A percentile compares a stretch with the other conserved stretches of the same genome.
These are phyloP conservation scores for Pogonocherus hispidulus DNA, from an alignment of 2,888 invertebrate genomes.

Conservation along the genomic window DNA sequence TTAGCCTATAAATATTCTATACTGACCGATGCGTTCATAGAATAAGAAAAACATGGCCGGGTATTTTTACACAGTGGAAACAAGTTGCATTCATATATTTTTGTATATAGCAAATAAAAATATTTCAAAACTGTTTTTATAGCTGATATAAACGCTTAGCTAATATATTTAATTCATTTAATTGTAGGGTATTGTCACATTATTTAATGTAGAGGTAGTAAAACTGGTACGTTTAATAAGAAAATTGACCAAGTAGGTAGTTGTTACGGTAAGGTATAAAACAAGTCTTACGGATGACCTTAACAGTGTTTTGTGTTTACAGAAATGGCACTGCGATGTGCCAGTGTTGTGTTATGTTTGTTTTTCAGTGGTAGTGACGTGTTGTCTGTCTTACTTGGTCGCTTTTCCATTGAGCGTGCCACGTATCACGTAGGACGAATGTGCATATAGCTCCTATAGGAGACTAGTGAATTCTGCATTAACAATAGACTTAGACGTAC, in stretches of 20 bases:
- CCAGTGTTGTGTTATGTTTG: no score
- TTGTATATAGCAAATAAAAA: background rate
- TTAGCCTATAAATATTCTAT: no score
- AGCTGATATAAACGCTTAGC: background rate
- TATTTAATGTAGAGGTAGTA: conserved; percentile 43
- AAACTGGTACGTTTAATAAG: background rate
- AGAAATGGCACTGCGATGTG: no score
- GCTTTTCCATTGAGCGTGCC: conserved; percentile 15
- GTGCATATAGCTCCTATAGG: conserved; percentile 52
- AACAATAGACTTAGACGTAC: conserved; percentile 58
- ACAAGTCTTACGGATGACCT: no score
- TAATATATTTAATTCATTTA: background rate
- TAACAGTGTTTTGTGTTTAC: no score
- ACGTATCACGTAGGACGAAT: conserved; percentile 51
- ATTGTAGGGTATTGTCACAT: conserved; percentile 38
- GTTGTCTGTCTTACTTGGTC: no score
- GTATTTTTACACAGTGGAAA: background rate
- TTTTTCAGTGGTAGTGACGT: no score
- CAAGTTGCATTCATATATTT: background rate
- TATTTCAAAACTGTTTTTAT: background rate
- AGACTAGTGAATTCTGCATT: conserved; percentile 60
- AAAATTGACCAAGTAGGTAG: conserved; percentile 8
- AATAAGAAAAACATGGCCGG: no score
- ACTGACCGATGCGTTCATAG: no score
- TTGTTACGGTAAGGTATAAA: no score